Evolutionary conservation across 2,113 vertebrate species (phyloP).

Genomic region (Chunga burmeisteri): DNA sequence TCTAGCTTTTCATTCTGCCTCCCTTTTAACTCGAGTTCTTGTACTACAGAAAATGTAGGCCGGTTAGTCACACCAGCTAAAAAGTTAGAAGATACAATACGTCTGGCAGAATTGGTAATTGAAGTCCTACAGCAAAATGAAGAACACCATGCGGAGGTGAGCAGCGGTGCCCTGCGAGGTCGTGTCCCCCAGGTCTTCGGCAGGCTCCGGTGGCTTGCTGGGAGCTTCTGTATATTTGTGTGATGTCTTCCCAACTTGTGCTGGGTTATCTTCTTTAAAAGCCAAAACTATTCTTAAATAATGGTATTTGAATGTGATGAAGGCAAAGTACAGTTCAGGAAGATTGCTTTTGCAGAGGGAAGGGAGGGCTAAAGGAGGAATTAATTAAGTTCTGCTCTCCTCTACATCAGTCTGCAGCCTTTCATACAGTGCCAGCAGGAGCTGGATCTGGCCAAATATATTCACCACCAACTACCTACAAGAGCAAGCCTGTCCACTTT

Average conservation of each 20-base stretch:
- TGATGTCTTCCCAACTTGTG: neutral
- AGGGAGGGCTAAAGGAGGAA: neutral
- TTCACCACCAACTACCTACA: neutral
- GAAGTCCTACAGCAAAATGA: constrained; percentile 99
- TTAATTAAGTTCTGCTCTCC: neutral
- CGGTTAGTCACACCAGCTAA: constrained; percentile 97
- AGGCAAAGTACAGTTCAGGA: neutral
- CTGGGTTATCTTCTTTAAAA: neutral
- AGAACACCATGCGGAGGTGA: constrained; percentile 98
- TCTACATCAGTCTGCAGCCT: neutral
- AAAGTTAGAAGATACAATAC: constrained; percentile 98
- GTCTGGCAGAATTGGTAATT: constrained; percentile 95
- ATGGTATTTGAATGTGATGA: neutral
- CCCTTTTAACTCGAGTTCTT: constrained; percentile 83
- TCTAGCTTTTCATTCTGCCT: constrained; percentile 58
- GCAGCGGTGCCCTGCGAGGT: neutral
- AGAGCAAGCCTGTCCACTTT: neutral
- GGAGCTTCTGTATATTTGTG: neutral
- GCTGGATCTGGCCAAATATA: neutral
- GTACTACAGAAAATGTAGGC: constrained; percentile 97
- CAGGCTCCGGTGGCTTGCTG: neutral
- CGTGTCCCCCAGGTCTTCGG: neutral
- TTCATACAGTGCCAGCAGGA: neutral
- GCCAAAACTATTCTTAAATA: neutral
- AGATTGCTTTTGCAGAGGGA: neutral